These are phyloP conservation scores for Cassiopea xamachana DNA, from an alignment of 30 jellyfish, hydroid and myxozoan genomes.

Conservation along the genomic window DNA sequence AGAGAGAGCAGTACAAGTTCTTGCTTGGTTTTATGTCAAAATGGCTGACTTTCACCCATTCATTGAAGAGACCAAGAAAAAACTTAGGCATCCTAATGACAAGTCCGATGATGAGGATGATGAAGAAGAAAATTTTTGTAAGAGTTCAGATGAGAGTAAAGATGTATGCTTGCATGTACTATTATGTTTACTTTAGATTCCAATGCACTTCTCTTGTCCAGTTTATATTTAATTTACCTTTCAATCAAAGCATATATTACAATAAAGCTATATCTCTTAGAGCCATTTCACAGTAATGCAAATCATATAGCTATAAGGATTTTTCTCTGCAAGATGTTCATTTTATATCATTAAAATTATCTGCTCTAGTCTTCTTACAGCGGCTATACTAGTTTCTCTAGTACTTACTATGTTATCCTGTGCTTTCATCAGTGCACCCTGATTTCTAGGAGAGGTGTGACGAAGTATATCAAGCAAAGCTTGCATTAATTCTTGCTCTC, in stretches of 20 bases:
- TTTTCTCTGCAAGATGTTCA: too few species aligned
- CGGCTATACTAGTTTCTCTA: background rate
- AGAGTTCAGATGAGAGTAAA: background rate
- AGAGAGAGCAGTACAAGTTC: conserved; percentile 83
- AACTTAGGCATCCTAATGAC: background rate
- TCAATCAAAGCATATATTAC: too few species aligned
- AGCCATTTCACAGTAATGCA: too few species aligned
- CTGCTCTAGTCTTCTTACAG: too few species aligned
- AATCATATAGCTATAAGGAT: too few species aligned
- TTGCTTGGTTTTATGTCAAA: conserved; percentile 78
- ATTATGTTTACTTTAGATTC: too few species aligned
- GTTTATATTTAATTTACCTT: too few species aligned
- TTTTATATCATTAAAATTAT: too few species aligned
- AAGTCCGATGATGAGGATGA: conserved; percentile 5
- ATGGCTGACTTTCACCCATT: conserved; percentile 49
- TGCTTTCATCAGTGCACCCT: background rate
- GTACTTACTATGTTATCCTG: background rate
- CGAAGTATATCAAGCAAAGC: conserved; percentile 16
- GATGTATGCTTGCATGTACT: too few species aligned
- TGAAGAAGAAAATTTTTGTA: background rate
- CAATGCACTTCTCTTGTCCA: too few species aligned
- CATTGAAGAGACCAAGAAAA: conserved; percentile 22
- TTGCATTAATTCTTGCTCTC: conserved; percentile 63
- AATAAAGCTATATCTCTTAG: too few species aligned
- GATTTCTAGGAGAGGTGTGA: background rate